phyloP scores from a whole-genome alignment of 2,888 invertebrate genomes.

The Cinara cedri region DNA sequence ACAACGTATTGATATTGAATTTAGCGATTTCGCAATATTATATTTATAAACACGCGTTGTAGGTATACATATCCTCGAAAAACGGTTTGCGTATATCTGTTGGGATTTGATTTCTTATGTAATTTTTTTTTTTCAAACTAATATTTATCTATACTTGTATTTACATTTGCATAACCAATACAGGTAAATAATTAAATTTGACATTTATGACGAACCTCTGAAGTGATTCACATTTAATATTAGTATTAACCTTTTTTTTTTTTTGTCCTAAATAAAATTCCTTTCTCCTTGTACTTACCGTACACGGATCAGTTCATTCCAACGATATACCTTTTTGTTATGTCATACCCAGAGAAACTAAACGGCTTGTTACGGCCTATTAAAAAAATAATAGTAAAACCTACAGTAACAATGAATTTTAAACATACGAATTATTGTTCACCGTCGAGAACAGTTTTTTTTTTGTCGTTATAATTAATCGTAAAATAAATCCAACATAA shows the following conservation, averaged over 20 bases:
- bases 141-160: not conserved
- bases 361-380: not conserved
- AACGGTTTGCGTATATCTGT: too few species aligned
- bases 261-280: not conserved
- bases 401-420: not conserved
- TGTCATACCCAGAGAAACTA: not conserved
- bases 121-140: not conserved
- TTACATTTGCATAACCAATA: too few species aligned
- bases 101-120: not conserved
- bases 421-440: not conserved
- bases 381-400: not conserved
- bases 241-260: too few species aligned
- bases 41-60: too few species aligned
- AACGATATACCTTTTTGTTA: not conserved
- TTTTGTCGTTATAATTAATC: too few species aligned
- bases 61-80: too few species aligned
- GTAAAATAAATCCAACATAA: too few species aligned
- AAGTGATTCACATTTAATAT: too few species aligned
- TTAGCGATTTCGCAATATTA: too few species aligned
- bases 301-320: constrained; percentile 11
- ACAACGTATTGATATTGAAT: too few species aligned
- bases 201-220: too few species aligned
- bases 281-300: constrained; percentile 3
- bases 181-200: too few species aligned
- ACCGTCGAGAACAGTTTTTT: not conserved